phyloP scores from a whole-genome alignment of 2,113 vertebrate genomes.

The Saimiri boliviensis region DNA sequence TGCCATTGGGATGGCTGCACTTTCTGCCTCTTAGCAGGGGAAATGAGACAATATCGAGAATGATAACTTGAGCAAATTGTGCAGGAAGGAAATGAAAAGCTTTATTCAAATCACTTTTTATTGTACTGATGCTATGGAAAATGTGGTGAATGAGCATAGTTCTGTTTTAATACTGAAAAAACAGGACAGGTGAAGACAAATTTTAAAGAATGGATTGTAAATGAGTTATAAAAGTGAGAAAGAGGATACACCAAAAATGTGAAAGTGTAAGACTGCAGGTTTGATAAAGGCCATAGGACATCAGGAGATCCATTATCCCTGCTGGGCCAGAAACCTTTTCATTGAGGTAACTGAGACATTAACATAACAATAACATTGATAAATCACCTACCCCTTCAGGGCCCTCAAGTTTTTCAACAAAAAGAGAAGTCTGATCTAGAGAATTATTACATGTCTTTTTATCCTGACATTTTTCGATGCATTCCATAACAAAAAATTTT shows the following conservation, averaged over 20 bases:
- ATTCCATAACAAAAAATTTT: not conserved
- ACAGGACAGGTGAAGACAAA: not conserved
- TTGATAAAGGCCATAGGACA: not conserved
- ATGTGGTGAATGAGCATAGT: not conserved
- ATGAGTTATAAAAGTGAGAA: not conserved
- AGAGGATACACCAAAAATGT: not conserved
- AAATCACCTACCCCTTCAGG: not conserved
- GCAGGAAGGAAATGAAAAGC: constrained; percentile 23
- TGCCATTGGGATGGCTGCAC: not conserved
- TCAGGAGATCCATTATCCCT: not conserved
- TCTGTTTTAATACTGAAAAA: constrained; percentile 32
- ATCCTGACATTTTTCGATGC: not conserved
- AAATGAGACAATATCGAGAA: not conserved
- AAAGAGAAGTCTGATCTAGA: not conserved
- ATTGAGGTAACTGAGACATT: not conserved
- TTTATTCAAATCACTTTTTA: constrained; percentile 20
- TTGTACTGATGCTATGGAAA: not conserved
- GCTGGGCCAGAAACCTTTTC: not conserved
- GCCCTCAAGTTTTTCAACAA: not conserved
- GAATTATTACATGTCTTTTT: not conserved
- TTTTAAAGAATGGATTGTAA: not conserved
- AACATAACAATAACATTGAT: not conserved
- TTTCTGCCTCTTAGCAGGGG: not conserved
- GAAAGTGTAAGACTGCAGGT: not conserved
- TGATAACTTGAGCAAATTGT: not conserved